Conservation (phyloP, 2,797 vertebrate species). For the Halcyon chelicuti region DNA sequence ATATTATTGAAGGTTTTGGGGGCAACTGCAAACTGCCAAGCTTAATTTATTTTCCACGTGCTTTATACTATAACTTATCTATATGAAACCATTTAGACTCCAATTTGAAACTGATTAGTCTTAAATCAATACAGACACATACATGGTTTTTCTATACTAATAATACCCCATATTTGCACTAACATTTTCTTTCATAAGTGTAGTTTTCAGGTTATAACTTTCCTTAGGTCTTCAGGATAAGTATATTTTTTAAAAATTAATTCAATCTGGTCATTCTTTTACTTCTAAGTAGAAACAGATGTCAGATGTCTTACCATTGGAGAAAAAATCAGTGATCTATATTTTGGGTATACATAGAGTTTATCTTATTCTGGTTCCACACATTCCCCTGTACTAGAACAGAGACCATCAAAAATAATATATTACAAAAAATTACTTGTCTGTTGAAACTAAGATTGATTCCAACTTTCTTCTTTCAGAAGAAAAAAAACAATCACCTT, state of each 20-base stretch:
- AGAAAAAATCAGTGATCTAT: background rate
- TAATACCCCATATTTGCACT: background rate
- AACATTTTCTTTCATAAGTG: background rate
- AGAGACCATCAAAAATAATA: background rate
- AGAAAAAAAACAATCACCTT: background rate
- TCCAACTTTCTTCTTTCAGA: background rate
- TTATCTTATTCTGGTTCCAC: background rate
- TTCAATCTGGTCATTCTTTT: background rate
- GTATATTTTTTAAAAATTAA: background rate
- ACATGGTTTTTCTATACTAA: background rate
- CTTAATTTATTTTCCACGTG: background rate
- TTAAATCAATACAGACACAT: background rate
- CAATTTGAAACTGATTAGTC: background rate
- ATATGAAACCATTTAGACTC: background rate
- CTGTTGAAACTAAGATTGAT: background rate
- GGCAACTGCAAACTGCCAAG: fast-evolving
- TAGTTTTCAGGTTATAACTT: background rate
- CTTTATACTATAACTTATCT: background rate
- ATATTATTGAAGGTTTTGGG: background rate
- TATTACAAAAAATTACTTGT: background rate
- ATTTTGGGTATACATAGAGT: background rate
- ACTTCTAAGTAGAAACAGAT: background rate
- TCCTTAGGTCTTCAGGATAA: background rate
- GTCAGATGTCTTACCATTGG: background rate
- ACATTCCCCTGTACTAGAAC: background rate